Base-by-base conservation (phyloP, 64 coral and sea anemone genomes). In the Anthopleura sola region DNA sequence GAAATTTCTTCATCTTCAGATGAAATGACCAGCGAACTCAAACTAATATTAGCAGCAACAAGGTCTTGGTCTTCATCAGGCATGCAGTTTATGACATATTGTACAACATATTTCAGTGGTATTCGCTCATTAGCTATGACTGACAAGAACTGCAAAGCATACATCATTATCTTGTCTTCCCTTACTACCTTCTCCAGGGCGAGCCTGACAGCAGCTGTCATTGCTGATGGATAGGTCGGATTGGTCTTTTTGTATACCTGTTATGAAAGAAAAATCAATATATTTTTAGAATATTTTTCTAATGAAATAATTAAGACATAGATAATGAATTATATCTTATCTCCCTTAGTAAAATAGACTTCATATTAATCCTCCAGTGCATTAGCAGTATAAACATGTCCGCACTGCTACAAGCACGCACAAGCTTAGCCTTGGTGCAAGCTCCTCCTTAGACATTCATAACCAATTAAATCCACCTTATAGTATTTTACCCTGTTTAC, bases 91-190 rank as follows among this genome's bases (percentile, higher is more conserved):
- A 44, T 55, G 9, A 79, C 86, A 37, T 87, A 79, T 18, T 32
- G 28, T 14, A 87, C 74, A 55, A 50, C 87, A 82, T 82, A 81
- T 68, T 69, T 36, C 31, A 88, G 29, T 24, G 77, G 24, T 14
- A 88, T 88, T 29, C 78, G 87, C 23, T 88, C 86, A 21, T 69
- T 28, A 40, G 75, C 75, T 47, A 87, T 87, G 24, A 37, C 26
- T 29, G 86, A 87, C 37, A 88, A 24, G 64, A 88, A 88, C 76
- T 82, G 87, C 82, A 88, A 88, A 34, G 87, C 79, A 55, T 88
- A 19, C 19, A 50, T 49, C 78, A 88, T 82, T 26, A 80, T 55
- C 33, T 80, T 44, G 6, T 82, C 34, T 33, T 88, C 78, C 12
- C 56, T 60, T 20, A 66, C 58, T 32, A 62, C 78, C 24, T 36